Evolutionary conservation across 2,888 invertebrate genomes (phyloP), one percentile per base, ranked within the genome.

Genomic region (Scaptomyza tumidula): DNA sequence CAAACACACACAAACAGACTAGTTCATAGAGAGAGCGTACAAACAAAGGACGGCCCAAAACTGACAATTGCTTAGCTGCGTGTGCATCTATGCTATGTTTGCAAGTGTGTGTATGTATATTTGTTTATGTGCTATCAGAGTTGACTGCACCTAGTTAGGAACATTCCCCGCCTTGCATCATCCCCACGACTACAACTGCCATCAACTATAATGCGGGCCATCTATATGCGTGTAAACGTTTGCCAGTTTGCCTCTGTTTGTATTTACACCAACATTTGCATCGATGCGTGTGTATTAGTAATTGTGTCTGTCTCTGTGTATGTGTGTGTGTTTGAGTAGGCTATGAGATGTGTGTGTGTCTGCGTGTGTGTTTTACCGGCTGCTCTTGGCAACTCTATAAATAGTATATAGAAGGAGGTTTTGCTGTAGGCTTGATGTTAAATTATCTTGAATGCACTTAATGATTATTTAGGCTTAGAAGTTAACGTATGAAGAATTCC

Each of bases 181-280:
- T 4, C 52, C 11, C 43, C 2, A 13, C 6, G 6, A 6, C 43
- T 24, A 16, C 37, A 37, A 41, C 35, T 27, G 37, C 24, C 37
- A 37, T 52, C 37, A 14, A 41, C 64, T 67, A 60, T 84, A 83
- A 84, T 84, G 88, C 86, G 86, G 88, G 84, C 78, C 78, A 83
- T 84, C 80, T 88, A 71, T 83, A 84, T 88, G 84, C 84, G 78
- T 74, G 66, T 80, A 84, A 85, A 75, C 77, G 88, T 74, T 70
- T 71, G 69, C 52, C 50, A 39, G 57, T 67, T 67, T 48, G 48
- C 59, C 74, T 58, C 74, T 79, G 80, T 75, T 71, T 70, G 66
- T 72, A 70, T 72, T 77, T 67, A 64, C 77, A 73, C 52, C 54
- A 65, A 64, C 52, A 71, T 64, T 63, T 61, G 52, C 60, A 54